These are phyloP conservation scores for Spinus olivaceus DNA, from an alignment of 2,797 vertebrate species.

Conservation along the genomic window DNA sequence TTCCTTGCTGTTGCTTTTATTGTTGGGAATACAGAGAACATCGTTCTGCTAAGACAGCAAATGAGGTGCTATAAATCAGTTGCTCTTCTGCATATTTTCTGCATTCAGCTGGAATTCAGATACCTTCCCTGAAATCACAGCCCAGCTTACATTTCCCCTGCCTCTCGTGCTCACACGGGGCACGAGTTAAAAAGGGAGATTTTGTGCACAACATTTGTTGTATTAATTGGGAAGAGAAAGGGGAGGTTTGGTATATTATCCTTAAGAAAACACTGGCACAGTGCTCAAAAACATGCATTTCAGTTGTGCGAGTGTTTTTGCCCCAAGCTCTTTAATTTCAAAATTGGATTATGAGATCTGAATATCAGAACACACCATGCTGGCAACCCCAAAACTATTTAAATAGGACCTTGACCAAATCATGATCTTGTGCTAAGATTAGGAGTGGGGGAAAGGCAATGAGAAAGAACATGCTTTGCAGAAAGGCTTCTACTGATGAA, in stretches of 20 bases:
- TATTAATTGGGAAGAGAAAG: slow-evolving; percentile 43
- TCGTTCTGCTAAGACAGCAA: slow-evolving; percentile 51
- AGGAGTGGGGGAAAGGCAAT: background rate
- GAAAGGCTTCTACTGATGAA: background rate
- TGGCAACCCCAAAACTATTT: slow-evolving; percentile 61
- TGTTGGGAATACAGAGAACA: slow-evolving; percentile 27
- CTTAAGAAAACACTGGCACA: slow-evolving; percentile 28
- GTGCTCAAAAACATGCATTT: slow-evolving; percentile 36
- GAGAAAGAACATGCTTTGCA: background rate
- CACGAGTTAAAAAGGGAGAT: background rate
- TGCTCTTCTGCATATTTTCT: slow-evolving; percentile 41
- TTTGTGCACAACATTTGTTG: background rate
- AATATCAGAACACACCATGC: slow-evolving; percentile 41
- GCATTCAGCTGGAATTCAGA: slow-evolving; percentile 43
- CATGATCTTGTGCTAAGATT: slow-evolving; percentile 7
- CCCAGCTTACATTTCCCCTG: background rate
- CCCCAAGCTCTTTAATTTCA: slow-evolving; percentile 49
- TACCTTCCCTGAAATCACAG: slow-evolving; percentile 26
- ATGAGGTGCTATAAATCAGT: slow-evolving; percentile 44
- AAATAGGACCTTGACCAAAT: slow-evolving; percentile 61
- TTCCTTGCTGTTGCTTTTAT: slow-evolving; percentile 44
- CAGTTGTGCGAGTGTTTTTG: background rate
- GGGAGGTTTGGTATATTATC: background rate
- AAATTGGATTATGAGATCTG: slow-evolving; percentile 66
- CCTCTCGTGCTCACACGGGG: background rate